phyloP scores from a whole-genome alignment of 1,140 invertebrate species.

The Octopus sinensis region DNA sequence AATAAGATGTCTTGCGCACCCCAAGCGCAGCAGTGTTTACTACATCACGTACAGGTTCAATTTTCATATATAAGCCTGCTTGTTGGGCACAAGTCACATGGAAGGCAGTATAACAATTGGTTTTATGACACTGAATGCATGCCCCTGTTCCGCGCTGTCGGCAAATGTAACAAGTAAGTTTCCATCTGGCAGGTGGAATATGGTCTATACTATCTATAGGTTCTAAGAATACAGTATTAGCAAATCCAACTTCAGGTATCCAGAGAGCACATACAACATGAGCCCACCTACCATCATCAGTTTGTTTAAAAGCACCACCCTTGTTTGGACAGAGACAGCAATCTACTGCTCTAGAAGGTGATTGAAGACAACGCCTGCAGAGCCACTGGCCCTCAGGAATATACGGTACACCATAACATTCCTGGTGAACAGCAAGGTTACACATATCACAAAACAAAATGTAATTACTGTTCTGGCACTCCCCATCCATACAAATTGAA shows the following conservation, averaged over 20 bases:
- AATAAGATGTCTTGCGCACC: conserved; percentile 93
- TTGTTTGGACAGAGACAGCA: conserved; percentile 97
- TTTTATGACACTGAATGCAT: conserved; percentile 96
- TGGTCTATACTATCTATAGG: conserved; percentile 94
- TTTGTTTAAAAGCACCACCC: conserved; percentile 98
- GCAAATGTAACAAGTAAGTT: conserved; percentile 92
- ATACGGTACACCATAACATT: conserved; percentile 98
- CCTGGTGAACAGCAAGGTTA: conserved; percentile 97
- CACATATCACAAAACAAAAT: conserved; percentile 99
- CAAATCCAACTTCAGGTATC: conserved; percentile 98
- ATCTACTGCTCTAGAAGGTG: conserved; percentile 90
- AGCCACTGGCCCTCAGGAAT: conserved; percentile 99
- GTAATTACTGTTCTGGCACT: conserved; percentile 94
- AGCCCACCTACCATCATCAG: conserved; percentile 92
- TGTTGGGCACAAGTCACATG: conserved; percentile 98
- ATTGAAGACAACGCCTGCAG: conserved; percentile 89
- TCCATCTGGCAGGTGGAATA: conserved; percentile 92
- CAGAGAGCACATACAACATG: conserved; percentile 98
- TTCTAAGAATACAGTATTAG: conserved; percentile 85
- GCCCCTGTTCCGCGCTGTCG: conserved; percentile 90
- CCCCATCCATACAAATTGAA: conserved; percentile 85
- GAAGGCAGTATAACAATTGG: conserved; percentile 94
- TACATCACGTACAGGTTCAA: conserved; percentile 68
- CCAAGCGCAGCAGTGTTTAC: conserved; percentile 59
- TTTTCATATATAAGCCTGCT: conserved; percentile 91